Conservation (phyloP, 1,140 invertebrate species). For the Schlechtendalia chinensis region DNA sequence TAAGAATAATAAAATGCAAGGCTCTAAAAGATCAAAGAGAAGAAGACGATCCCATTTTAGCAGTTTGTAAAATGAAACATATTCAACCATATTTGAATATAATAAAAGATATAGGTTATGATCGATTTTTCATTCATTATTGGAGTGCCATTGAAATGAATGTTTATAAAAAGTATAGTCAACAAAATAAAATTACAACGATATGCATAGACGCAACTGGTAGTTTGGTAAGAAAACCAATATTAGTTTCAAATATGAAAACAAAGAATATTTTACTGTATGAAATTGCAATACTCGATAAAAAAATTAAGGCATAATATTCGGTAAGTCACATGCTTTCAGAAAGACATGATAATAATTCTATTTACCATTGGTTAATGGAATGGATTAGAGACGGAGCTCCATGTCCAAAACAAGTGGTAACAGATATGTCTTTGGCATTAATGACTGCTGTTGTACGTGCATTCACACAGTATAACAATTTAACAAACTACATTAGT, state of each 20-base stretch:
- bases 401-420: constrained; percentile 52
- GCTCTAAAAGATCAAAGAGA: neutral
- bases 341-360: neutral
- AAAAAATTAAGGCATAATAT: neutral
- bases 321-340: neutral
- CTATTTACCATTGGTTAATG: neutral
- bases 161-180: neutral
- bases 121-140: constrained; percentile 6
- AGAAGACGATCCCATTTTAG: neutral
- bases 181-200: neutral
- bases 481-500: constrained; percentile 51
- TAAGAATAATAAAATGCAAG: neutral
- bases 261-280: neutral
- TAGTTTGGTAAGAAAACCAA: neutral
- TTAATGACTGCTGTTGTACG: neutral
- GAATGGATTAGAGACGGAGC: constrained; percentile 52
- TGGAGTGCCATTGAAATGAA: neutral
- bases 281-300: neutral
- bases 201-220: neutral
- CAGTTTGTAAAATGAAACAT: neutral
- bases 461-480: constrained; percentile 49
- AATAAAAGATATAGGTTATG: neutral
- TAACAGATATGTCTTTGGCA: constrained; percentile 50
- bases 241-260: neutral
- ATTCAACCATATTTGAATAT: neutral